Evolutionary conservation across 2,888 invertebrate genomes (phyloP).

Genomic region (Coecobrya sp.): DNA sequence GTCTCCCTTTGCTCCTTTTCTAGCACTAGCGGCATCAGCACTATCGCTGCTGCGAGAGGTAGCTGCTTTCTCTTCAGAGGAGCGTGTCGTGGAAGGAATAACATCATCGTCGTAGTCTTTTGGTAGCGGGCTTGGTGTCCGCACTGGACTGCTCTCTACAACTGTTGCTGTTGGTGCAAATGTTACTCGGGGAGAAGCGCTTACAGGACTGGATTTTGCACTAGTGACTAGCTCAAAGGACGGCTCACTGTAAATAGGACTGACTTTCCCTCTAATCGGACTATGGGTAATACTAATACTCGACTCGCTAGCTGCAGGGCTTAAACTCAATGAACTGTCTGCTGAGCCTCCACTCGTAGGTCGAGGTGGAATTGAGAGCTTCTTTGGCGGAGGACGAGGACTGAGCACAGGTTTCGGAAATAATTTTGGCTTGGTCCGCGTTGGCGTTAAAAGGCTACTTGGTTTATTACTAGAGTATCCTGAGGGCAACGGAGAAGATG

Average conservation of each 20-base stretch:
- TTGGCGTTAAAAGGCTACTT: slow-evolving; percentile 74
- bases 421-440: slow-evolving; percentile 74
- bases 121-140: slow-evolving; percentile 78
- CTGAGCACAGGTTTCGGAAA: slow-evolving; percentile 79
- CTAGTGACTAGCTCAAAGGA: slow-evolving; percentile 52
- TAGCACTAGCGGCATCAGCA: neutral
- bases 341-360: slow-evolving; percentile 67
- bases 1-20: neutral
- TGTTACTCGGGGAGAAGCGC: slow-evolving; percentile 64
- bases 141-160: slow-evolving; percentile 78
- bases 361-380: slow-evolving; percentile 77
- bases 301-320: slow-evolving; percentile 75
- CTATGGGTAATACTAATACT: slow-evolving; percentile 70
- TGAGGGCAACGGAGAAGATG: slow-evolving; percentile 47
- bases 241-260: slow-evolving; percentile 71
- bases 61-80: neutral
- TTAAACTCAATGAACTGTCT: slow-evolving; percentile 75
- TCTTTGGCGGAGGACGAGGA: slow-evolving; percentile 73
- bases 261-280: slow-evolving; percentile 69
- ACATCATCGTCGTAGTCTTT: slow-evolving; percentile 71
- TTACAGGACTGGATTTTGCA: slow-evolving; percentile 55
- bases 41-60: neutral
- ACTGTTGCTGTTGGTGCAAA: slow-evolving; percentile 80
- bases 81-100: slow-evolving; percentile 19
- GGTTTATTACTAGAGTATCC: slow-evolving; percentile 44